A percentile compares a stretch with the other conserved stretches of the same genome.
These are phyloP conservation scores for Sycophaga agraensis DNA, from an alignment of 1,140 invertebrate genomes.

Conservation along the genomic window DNA sequence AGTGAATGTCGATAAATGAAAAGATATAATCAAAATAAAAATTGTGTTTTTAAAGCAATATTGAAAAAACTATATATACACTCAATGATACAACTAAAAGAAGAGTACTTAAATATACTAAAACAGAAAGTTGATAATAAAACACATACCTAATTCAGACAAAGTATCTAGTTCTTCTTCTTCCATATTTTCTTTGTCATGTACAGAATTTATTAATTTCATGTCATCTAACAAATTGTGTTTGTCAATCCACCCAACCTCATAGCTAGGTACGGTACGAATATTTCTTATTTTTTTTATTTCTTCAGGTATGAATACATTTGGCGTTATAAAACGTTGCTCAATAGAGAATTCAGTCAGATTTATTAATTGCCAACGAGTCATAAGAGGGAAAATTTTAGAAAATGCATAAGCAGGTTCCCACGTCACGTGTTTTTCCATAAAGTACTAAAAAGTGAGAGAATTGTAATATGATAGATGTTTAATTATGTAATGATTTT, in stretches of 20 bases:
- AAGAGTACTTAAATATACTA: neutral
- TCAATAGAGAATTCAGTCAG: conserved; percentile 39
- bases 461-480: conserved; percentile 32
- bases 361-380: conserved; percentile 68
- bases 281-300: conserved; percentile 66
- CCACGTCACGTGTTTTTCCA: conserved; percentile 70
- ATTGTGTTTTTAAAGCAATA: no score
- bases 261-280: conserved; percentile 67
- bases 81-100: neutral
- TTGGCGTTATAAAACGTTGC: conserved; percentile 30
- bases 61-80: neutral
- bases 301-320: conserved; percentile 51
- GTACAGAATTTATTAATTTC: conserved; percentile 56
- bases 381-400: conserved; percentile 76
- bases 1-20: neutral
- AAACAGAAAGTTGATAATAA: neutral
- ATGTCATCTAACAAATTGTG: conserved; percentile 60
- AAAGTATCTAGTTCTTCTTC: conserved; percentile 30
- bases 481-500: neutral
- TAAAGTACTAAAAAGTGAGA: conserved; percentile 66
- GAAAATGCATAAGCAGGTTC: conserved; percentile 73
- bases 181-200: conserved; percentile 37
- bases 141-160: conserved; percentile 20
- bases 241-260: conserved; percentile 70
- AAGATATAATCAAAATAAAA: no score